Evolutionary conservation across 2,113 vertebrate species (phyloP).

Genomic region (Nansenia antarctica): DNA sequence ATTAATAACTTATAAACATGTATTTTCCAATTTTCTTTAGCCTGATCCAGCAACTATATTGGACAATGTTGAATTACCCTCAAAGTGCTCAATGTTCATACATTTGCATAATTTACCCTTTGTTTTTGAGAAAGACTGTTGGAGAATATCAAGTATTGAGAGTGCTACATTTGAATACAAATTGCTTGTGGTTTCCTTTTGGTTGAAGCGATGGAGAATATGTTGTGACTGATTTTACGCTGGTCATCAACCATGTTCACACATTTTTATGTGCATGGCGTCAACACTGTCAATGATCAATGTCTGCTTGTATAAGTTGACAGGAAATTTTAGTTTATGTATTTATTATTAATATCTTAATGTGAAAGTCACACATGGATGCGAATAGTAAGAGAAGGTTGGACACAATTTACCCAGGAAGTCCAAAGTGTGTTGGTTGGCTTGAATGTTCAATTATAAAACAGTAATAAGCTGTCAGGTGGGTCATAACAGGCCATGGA

Average conservation of each 20-base stretch:
- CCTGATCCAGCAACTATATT: constrained; percentile 33
- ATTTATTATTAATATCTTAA: neutral
- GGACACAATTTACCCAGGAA: neutral
- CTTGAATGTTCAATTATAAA: constrained; percentile 13
- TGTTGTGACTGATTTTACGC: constrained; percentile 1
- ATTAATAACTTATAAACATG: constrained; percentile 25
- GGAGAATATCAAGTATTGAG: constrained; percentile 55
- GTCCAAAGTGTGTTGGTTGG: neutral
- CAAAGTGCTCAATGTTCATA: constrained; percentile 45
- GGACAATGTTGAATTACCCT: constrained; percentile 59
- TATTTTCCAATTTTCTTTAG: constrained; percentile 15
- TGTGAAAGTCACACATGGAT: neutral
- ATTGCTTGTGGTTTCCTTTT: constrained; percentile 15
- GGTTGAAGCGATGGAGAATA: constrained; percentile 20
- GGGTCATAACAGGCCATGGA: neutral
- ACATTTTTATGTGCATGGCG: constrained; percentile 17
- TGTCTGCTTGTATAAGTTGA: constrained; percentile 20
- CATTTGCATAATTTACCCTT: constrained; percentile 66
- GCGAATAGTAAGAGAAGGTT: neutral
- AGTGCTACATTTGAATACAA: constrained; percentile 29
- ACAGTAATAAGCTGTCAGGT: constrained; percentile 23
- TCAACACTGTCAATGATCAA: constrained; percentile 28
- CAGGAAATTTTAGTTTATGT: neutral
- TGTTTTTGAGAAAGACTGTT: constrained; percentile 52
- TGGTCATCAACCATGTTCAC: constrained; percentile 2